Evolutionary conservation across 2,888 invertebrate genomes (phyloP), one percentile per base, ranked within the genome.

Genomic region (Ceraclea dissimilis): DNA sequence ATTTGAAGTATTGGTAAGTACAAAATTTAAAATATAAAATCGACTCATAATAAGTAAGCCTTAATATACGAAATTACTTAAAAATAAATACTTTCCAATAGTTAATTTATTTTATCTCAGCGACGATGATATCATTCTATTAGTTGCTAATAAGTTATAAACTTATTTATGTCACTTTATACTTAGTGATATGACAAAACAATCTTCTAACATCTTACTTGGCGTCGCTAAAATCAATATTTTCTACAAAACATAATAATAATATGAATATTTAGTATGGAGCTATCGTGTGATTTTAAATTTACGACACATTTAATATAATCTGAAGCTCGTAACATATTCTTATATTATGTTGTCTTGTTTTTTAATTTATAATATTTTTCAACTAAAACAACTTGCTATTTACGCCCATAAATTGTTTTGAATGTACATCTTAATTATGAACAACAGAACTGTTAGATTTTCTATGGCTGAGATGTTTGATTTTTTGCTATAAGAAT

Each of bases 381-480:
- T 18, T 6, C 18, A 26, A 17, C 47, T 47, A 19, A 19, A 47
- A 47, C 47, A 47, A 8, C 17, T 17, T 19, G 20, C 18, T 47
- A 47, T 47, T 18, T 18, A 47, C 47, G 49, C 20, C 49, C 49
- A 26, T 49, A 21, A 22, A 39, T 16, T 49, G 49, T 26, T 49
- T 21, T 26, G 6, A 49, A 49, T 49, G 26, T 11, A 49, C 49
- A 26, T 26, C 49, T 49, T 49, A 49, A 49, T 49, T 49, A 49
- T 46, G 46, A 46, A 46, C 20, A 20, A 2, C 43, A 17, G n/a
- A 8, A 13, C 19, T 5, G 46, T 13, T 17, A 46, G 4, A 46
- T 19, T 46, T 19, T 46, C 39, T 39, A 6, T 10, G 10, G 10
- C 26, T n/a, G n/a, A n/a, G n/a, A n/a, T n/a, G n/a, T n/a, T 26